Conservation (phyloP, 2,797 vertebrate species). For the Poeciliopsis paucimaculata region DNA sequence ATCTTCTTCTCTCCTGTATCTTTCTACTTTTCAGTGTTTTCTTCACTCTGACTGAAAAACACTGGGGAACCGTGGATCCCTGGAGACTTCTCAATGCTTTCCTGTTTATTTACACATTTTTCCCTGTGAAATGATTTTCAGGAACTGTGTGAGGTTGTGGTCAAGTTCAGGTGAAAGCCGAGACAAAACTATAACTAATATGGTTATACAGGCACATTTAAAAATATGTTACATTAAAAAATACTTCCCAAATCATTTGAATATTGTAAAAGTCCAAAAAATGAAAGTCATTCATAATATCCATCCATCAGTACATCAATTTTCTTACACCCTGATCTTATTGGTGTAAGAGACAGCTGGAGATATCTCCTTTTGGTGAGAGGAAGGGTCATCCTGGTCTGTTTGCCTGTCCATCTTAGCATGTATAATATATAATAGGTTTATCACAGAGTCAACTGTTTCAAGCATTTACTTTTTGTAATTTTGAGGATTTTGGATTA, state of each 20-base stretch:
- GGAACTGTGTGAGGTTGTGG: background rate
- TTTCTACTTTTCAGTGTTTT: slow-evolving; percentile 13
- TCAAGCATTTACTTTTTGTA: background rate
- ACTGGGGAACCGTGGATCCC: slow-evolving; percentile 6
- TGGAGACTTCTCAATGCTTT: background rate
- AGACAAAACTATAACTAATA: background rate
- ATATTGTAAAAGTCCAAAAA: too few species aligned
- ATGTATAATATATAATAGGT: too few species aligned
- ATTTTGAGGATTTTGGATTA: background rate
- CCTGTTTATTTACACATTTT: slow-evolving; percentile 2
- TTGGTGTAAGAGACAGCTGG: too few species aligned
- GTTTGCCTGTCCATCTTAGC: too few species aligned
- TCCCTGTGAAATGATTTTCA: background rate
- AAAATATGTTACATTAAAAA: background rate
- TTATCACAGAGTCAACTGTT: too few species aligned
- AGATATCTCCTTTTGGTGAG: too few species aligned
- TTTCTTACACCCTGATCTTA: too few species aligned
- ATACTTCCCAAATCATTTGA: background rate
- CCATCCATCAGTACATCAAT: too few species aligned
- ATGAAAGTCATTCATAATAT: too few species aligned
- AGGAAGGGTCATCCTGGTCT: too few species aligned
- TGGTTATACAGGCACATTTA: background rate
- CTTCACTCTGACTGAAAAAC: slow-evolving; percentile 6
- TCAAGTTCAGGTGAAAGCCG: background rate
- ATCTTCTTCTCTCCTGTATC: background rate